phyloP scores from a whole-genome alignment of 1,140 invertebrate species.

The Drusus annulatus region DNA sequence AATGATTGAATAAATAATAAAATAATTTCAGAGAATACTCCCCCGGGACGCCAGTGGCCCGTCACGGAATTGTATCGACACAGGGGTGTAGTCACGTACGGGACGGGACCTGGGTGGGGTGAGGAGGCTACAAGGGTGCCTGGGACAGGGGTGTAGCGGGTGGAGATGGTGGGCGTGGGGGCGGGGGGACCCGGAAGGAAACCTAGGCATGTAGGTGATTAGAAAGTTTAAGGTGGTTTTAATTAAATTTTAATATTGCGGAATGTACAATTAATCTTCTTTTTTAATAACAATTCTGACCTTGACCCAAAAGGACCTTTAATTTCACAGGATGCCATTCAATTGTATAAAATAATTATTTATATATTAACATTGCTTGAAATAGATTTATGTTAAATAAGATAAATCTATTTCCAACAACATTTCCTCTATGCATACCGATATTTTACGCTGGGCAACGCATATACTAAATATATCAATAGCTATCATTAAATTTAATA shows the following conservation, averaged over 20 bases:
- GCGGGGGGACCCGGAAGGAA: not conserved
- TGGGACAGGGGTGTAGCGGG: not conserved
- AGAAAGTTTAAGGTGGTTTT: no score
- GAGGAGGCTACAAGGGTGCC: not conserved
- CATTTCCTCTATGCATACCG: no score
- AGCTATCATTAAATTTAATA: no score
- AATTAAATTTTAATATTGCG: not conserved
- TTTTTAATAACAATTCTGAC: no score
- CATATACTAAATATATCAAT: no score
- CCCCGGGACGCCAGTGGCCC: not conserved
- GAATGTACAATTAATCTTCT: not conserved
- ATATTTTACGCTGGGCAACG: no score
- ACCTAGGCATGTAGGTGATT: not conserved
- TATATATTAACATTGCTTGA: no score
- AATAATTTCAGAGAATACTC: not conserved
- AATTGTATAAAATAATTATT: no score
- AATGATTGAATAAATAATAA: not conserved
- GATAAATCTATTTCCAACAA: no score
- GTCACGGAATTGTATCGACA: constrained; percentile 41
- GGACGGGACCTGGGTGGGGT: constrained; percentile 20
- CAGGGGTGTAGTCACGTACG: constrained; percentile 43
- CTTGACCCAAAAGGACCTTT: no score
- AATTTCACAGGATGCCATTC: no score
- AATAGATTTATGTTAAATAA: no score
- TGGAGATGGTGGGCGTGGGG: not conserved